Base-by-base conservation (phyloP, 2,113 vertebrate genomes). In the Otolemur garnettii region DNA sequence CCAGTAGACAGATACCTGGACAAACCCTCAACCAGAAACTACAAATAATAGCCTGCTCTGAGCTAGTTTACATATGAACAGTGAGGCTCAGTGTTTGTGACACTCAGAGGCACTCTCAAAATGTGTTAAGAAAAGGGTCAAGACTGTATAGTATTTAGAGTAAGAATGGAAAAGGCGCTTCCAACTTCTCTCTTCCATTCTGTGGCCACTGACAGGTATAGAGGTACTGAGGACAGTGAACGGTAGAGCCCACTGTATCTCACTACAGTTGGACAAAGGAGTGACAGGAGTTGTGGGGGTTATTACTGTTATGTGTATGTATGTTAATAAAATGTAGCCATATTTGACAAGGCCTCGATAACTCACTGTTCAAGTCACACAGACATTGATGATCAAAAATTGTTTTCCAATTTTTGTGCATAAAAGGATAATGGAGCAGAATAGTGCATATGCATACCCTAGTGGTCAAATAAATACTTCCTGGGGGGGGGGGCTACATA, bases 1-100 rank as follows among this genome's bases (percentile, higher is more conserved):
- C 98, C 98, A 98, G 98, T 97, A 97, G 98, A 98, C 96, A 98
- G 97, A 98, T 98, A 98, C 98, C 97, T 98, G 98, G 98, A 98
- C 98, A 98, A 98, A 98, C 97, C 96, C 98, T 98, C 97, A 98
- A 98, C 97, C 98, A 98, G 97, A 98, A 98, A 98, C 98, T 98
- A 96, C 95, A 97, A 98, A 98, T 98, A 98, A 96, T 97, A 97
- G 95, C 72, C 96, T 75, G 75, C 72, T n/a, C 69, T 30, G 79
- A 0, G 0, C 17, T 6, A 74, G 75, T 97, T 98, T 97, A 57
- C 53, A 78, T 97, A 77, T 96, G 90, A 93, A 88, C 26, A 95
- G 87, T 93, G 82, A 96, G 96, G 91, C 94, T 96, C 97, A 69
- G 84, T 90, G 96, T 96, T 95, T 93, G 68, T 75, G 97, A 88